A percentile compares a stretch with the other conserved stretches of the same genome.
phyloP scores from a whole-genome alignment of 2,113 vertebrate species.

The Chaetodon auriga region DNA sequence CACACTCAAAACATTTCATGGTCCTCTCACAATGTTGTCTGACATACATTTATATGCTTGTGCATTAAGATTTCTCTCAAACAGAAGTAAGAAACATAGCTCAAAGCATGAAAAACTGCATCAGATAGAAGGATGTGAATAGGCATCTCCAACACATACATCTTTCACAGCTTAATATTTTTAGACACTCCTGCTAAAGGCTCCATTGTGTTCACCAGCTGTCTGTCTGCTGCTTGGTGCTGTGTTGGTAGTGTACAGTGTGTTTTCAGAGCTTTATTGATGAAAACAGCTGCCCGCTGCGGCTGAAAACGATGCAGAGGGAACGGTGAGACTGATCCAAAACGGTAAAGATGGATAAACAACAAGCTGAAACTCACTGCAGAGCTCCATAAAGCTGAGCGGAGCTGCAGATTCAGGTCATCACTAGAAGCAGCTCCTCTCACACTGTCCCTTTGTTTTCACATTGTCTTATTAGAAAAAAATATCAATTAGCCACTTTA shows the following conservation, averaged over 20 bases:
- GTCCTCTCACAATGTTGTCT: background rate
- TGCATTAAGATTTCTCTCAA: no score
- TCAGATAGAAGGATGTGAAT: no score
- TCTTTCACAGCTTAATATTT: no score
- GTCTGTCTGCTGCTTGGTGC: background rate
- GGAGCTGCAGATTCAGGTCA: background rate
- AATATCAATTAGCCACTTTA: background rate
- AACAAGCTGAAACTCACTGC: background rate
- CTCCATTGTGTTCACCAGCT: background rate
- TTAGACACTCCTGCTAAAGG: no score
- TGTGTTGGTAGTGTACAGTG: background rate
- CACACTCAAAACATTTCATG: no score
- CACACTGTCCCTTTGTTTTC: background rate
- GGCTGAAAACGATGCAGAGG: background rate
- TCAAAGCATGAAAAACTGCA: no score
- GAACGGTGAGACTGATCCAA: background rate
- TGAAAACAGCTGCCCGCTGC: background rate
- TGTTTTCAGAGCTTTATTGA: background rate
- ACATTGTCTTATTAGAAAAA: background rate
- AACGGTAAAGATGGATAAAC: background rate
- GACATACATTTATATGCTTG: background rate
- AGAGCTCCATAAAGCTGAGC: background rate
- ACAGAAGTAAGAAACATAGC: no score
- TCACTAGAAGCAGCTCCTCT: background rate
- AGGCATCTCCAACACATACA: no score